Percentiles rank a stretch among this genome's conserved stretches.
Conservation (phyloP, 2,888 invertebrate genomes). For the Tetramorium bicarinatum region DNA sequence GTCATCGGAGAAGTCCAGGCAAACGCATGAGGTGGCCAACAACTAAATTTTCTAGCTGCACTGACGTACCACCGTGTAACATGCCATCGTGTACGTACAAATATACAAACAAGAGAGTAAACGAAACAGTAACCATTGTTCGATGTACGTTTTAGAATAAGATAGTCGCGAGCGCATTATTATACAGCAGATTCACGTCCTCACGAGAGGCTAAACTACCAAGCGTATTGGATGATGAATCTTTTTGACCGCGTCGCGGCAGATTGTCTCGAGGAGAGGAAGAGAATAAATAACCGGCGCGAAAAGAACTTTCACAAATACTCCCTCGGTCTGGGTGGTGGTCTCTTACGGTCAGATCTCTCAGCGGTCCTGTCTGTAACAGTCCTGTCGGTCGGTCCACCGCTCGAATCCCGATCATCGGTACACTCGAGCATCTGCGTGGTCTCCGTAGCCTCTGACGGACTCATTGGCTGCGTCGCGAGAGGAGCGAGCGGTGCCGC, state of each 20-base stretch:
- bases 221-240: constrained; percentile 30
- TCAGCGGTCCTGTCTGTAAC: constrained; percentile 70
- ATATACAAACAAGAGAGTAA: constrained; percentile 21
- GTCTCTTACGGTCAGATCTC: constrained; percentile 82
- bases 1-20: not conserved
- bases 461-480: constrained; percentile 87
- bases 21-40: not conserved
- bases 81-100: not conserved
- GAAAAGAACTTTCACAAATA: constrained; percentile 84
- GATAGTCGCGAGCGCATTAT: constrained; percentile 6
- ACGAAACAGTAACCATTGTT: constrained; percentile 28
- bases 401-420: constrained; percentile 79
- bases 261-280: not conserved
- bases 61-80: not conserved
- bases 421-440: constrained; percentile 87
- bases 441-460: constrained; percentile 88
- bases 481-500: constrained; percentile 87
- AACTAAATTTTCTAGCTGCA: constrained; percentile 23
- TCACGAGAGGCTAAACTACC: constrained; percentile 4
- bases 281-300: not conserved
- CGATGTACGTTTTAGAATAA: constrained; percentile 40
- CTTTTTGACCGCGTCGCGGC: constrained; percentile 19
- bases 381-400: constrained; percentile 63
- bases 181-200: not conserved
- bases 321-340: constrained; percentile 84